phyloP scores from a whole-genome alignment of 2,113 vertebrate genomes.

The Actenoides lindsayi region DNA sequence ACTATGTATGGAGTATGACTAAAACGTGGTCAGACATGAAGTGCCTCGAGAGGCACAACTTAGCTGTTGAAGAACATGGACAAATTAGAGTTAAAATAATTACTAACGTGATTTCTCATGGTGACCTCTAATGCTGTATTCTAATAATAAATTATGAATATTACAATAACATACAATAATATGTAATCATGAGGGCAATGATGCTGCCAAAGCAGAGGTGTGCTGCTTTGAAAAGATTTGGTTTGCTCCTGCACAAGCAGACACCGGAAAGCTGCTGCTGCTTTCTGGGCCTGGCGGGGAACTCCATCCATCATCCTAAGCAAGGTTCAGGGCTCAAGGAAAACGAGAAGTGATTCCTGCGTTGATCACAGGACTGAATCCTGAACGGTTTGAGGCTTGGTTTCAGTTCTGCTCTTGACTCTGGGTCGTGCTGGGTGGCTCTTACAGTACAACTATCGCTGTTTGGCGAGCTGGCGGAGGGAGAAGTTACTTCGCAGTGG shows the following conservation, averaged over 20 bases:
- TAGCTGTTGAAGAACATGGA: not conserved
- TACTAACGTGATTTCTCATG: not conserved
- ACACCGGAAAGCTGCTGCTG: not conserved
- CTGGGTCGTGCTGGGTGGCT: not conserved
- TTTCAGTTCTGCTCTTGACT: slow-evolving; percentile 21
- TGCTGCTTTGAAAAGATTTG: not conserved
- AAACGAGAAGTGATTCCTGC: not conserved
- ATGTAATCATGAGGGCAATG: too few relatives aligned
- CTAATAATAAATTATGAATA: not conserved
- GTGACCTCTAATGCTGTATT: not conserved
- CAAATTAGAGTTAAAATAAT: not conserved
- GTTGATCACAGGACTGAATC: not conserved
- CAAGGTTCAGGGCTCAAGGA: not conserved
- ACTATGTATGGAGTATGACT: not conserved
- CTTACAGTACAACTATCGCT: not conserved
- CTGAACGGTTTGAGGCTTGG: not conserved
- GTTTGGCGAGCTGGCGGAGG: not conserved
- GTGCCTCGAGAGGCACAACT: not conserved
- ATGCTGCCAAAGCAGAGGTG: not conserved
- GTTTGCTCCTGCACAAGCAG: not conserved
- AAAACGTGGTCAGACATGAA: not conserved
- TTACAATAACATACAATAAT: too few relatives aligned
- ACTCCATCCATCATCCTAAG: not conserved
- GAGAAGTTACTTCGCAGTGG: not conserved
- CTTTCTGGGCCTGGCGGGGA: not conserved